Evolutionary conservation across 2,113 vertebrate species (phyloP).

Genomic region (Pituophis catenifer): DNA sequence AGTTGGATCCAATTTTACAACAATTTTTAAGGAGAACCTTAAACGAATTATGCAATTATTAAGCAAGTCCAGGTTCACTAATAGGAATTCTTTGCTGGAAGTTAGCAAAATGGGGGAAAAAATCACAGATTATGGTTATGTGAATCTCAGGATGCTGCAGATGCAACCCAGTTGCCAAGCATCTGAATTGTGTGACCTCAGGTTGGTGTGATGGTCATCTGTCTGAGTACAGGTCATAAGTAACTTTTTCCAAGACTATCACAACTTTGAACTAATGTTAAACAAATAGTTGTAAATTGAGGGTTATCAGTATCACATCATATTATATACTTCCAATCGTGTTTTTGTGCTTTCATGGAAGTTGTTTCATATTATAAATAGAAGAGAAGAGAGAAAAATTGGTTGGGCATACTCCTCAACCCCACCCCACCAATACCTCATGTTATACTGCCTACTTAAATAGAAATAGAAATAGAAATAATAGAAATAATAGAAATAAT

Average conservation of each 20-base stretch:
- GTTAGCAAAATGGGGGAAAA: not conserved
- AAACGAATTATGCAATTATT: not conserved
- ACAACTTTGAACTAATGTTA: not conserved
- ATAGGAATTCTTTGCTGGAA: not conserved
- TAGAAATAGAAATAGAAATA: no score
- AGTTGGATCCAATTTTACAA: not conserved
- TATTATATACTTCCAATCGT: not conserved
- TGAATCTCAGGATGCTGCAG: not conserved
- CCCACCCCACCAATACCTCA: not conserved
- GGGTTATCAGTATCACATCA: not conserved
- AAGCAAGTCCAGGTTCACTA: not conserved
- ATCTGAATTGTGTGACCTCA: not conserved
- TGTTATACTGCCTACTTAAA: not conserved
- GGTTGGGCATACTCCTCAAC: not conserved
- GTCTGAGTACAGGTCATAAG: not conserved
- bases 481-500: no score
- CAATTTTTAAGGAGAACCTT: not conserved
- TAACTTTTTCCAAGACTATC: not conserved
- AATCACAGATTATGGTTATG: not conserved
- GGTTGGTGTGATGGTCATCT: not conserved
- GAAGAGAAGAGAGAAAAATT: not conserved
- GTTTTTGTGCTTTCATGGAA: not conserved
- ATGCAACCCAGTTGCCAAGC: not conserved
- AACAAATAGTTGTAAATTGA: not conserved
- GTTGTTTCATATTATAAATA: not conserved